Evolutionary conservation across 1,140 invertebrate genomes (phyloP), one percentile per base, ranked within the genome.

Genomic region (Drepana arcuata): DNA sequence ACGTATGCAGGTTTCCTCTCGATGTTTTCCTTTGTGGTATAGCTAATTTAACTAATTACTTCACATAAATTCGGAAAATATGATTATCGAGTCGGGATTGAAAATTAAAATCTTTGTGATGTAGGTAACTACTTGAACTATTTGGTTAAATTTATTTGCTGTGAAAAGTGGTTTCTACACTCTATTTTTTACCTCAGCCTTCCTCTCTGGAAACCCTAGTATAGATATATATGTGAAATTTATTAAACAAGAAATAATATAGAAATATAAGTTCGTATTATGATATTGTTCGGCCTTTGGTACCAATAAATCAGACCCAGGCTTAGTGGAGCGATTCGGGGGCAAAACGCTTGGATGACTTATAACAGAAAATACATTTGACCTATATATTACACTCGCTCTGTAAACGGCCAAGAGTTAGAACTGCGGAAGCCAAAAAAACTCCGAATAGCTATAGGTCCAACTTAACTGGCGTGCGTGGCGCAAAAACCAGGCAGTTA

Each of bases 301-400:
- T 45, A 35, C 23, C 49, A 31, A 71, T 72, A 69, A 72, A 71
- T 65, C 62, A 63, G 50, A 31, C 46, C 46, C 41, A 49, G 53
- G 59, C 61, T 67, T 62, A 71, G 48, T 63, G 46, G 49, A 47
- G 63, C 70, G 52, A 64, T 69, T 61, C 64, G 41, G 53, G 49
- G 55, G 43, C 43, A 43, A 53, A 72, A 73, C 48, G 55, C 54
- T 58, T 52, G 64, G 52, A 65, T 73, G 69, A 78, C 57, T 74
- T 75, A 73, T 73, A 73, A 64, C 66, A 45, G 64, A 54, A 73
- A 75, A 73, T 68, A 78, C 60, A 69, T 73, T 63, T 73, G 69
- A 78, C 69, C 62, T 70, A 70, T n/a, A 44, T 55, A 68, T 73
- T 65, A 64, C 46, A 48, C 47, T 49, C 43, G 50, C 56, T 48